Conservation (phyloP, 92 coral and sea anemone genomes). For the Plumapathes pennacea region DNA sequence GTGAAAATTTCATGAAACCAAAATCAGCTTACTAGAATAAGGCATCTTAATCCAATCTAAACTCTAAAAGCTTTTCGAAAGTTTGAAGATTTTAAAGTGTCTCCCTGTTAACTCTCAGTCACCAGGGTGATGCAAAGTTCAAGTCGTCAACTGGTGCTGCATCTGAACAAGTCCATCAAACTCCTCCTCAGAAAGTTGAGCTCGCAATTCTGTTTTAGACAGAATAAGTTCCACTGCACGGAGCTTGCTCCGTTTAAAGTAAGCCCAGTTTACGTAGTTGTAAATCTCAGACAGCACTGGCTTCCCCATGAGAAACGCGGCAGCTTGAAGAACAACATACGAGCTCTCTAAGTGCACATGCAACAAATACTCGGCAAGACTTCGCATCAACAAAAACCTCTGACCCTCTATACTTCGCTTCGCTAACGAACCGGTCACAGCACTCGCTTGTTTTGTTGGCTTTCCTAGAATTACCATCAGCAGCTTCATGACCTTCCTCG, state of each 20-base stretch:
- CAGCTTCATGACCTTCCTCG: slow-evolving; percentile 59
- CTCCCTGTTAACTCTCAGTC: neutral
- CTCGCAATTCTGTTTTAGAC: slow-evolving; percentile 61
- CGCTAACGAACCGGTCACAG: slow-evolving; percentile 60
- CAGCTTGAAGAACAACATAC: slow-evolving; percentile 57
- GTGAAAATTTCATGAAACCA: no score
- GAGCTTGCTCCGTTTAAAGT: slow-evolving; percentile 12
- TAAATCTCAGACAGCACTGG: slow-evolving; percentile 54
- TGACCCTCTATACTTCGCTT: slow-evolving; percentile 32
- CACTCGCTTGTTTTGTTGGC: slow-evolving; percentile 74
- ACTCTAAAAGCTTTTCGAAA: neutral
- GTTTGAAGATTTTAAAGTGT: neutral
- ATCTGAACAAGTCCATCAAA: slow-evolving; percentile 42
- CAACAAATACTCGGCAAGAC: slow-evolving; percentile 52
- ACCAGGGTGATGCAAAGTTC: neutral
- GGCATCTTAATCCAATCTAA: no score
- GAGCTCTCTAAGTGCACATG: slow-evolving; percentile 67
- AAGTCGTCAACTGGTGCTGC: slow-evolving; percentile 31
- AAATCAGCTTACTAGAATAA: no score
- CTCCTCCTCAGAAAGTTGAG: slow-evolving; percentile 53
- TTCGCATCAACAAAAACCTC: slow-evolving; percentile 44
- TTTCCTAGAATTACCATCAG: slow-evolving; percentile 72
- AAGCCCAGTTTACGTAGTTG: slow-evolving; percentile 18
- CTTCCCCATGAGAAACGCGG: slow-evolving; percentile 56
- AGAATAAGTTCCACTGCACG: slow-evolving; percentile 61